Evolutionary conservation across 1,140 invertebrate species (phyloP).

Genomic region (Anastatus disparis): DNA sequence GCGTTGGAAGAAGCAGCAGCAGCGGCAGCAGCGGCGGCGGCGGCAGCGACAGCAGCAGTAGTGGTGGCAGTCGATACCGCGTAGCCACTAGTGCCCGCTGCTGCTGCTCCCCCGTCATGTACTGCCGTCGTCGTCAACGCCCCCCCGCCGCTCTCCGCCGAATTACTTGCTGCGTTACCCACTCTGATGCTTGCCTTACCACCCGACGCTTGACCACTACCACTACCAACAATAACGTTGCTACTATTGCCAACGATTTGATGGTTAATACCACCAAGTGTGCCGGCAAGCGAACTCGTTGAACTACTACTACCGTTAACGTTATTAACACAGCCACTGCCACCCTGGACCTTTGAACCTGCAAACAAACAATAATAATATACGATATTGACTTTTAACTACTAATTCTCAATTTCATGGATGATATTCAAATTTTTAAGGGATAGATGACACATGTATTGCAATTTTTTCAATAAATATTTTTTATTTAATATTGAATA

Average conservation of each 20-base stretch:
- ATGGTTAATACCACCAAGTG: neutral
- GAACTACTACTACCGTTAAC: too few relatives aligned
- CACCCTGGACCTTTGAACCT: conserved; percentile 36
- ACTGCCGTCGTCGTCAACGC: conserved; percentile 52
- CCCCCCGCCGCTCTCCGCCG: conserved; percentile 57
- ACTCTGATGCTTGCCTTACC: conserved; percentile 67
- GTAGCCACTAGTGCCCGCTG: conserved; percentile 58
- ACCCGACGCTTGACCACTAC: conserved; percentile 59
- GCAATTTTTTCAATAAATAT: too few relatives aligned
- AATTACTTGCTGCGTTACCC: conserved; percentile 67
- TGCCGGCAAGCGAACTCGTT: neutral
- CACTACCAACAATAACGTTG: neutral
- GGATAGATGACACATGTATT: too few relatives aligned
- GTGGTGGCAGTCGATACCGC: conserved; percentile 60
- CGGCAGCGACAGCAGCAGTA: conserved; percentile 50
- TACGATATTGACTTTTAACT: too few relatives aligned
- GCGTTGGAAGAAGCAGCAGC: conserved; percentile 51
- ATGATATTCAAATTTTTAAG: too few relatives aligned
- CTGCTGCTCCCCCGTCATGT: conserved; percentile 60
- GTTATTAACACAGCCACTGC: conserved; percentile 17
- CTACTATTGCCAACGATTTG: neutral
- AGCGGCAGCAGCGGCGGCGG: conserved; percentile 55
- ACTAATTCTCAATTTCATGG: too few relatives aligned
- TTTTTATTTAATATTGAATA: too few relatives aligned
- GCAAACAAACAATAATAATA: too few relatives aligned